These are phyloP conservation scores for Pelecanoides urinatrix DNA, from an alignment of 2,113 vertebrate genomes.

Conservation along the genomic window DNA sequence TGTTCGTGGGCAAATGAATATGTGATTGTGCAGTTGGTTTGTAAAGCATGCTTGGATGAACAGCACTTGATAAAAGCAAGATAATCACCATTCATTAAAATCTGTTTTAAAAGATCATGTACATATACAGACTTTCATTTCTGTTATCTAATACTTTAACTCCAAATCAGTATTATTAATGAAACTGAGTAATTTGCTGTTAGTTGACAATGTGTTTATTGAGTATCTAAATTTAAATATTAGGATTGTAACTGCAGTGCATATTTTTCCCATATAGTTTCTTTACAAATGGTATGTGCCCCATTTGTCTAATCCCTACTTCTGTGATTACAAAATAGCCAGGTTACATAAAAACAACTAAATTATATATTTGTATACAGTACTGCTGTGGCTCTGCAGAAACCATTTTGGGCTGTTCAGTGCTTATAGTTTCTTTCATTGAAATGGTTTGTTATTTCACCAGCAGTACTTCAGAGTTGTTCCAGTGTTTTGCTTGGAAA, in stretches of 20 bases:
- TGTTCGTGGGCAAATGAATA: slow-evolving; percentile 7
- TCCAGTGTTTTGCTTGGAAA: slow-evolving; percentile 9
- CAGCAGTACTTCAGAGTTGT: slow-evolving; percentile 10
- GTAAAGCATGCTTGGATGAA: background rate
- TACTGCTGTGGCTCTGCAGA: slow-evolving; percentile 52
- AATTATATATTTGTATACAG: slow-evolving; percentile 62
- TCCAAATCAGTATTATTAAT: slow-evolving; percentile 31
- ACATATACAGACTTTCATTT: background rate
- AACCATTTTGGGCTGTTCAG: slow-evolving; percentile 46
- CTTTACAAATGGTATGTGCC: slow-evolving; percentile 16
- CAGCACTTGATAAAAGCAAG: background rate
- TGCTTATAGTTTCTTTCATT: background rate
- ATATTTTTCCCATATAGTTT: slow-evolving; percentile 13
- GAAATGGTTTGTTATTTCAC: slow-evolving; percentile 44
- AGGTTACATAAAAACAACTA: slow-evolving; percentile 46
- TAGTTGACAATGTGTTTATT: background rate
- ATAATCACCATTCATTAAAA: slow-evolving; percentile 2
- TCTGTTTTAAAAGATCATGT: background rate
- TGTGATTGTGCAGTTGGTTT: background rate
- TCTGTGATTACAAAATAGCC: slow-evolving; percentile 46
- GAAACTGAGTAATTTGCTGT: slow-evolving; percentile 19
- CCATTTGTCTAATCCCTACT: slow-evolving; percentile 32
- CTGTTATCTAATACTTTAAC: background rate
- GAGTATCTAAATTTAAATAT: background rate
- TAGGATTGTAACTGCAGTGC: background rate